phyloP scores from a whole-genome alignment of 2,888 invertebrate species.

The Palloptera scutellata region DNA sequence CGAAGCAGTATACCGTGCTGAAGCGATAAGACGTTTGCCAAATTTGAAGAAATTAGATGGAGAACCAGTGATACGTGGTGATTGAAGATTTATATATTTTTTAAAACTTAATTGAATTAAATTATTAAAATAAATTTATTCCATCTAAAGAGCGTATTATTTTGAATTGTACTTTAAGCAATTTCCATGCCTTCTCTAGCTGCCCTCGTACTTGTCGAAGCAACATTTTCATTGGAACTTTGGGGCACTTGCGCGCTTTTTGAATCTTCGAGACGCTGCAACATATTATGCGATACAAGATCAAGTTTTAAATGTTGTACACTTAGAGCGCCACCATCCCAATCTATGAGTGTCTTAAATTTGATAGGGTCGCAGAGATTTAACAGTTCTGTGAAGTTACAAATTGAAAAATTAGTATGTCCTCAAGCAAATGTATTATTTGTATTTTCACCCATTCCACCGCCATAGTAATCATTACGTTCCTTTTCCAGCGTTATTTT shows the following conservation, averaged over 20 bases:
- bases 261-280: slow-evolving; percentile 43
- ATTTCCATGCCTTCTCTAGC: neutral
- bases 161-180: too few species aligned
- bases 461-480: slow-evolving; percentile 75
- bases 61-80: slow-evolving; percentile 67
- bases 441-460: slow-evolving; percentile 73
- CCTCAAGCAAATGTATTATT: slow-evolving; percentile 17
- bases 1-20: slow-evolving; percentile 73
- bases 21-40: slow-evolving; percentile 77
- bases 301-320: slow-evolving; percentile 63
- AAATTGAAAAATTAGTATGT: neutral
- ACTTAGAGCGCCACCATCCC: slow-evolving; percentile 63
- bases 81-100: slow-evolving; percentile 25
- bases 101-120: neutral
- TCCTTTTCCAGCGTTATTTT: slow-evolving; percentile 80
- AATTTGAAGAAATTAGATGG: slow-evolving; percentile 83
- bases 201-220: neutral
- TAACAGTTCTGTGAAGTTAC: slow-evolving; percentile 51
- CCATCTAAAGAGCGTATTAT: neutral
- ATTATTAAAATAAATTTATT: slow-evolving; percentile 13
- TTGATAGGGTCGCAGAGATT: slow-evolving; percentile 58
- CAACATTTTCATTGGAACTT: neutral
- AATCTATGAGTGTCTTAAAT: slow-evolving; percentile 56
- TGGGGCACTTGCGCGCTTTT: slow-evolving; percentile 38
- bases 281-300: slow-evolving; percentile 56